Percentiles rank a stretch among this genome's conserved stretches.
phyloP scores from a whole-genome alignment of 2,113 vertebrate genomes.

The Microtus ochrogaster region DNA sequence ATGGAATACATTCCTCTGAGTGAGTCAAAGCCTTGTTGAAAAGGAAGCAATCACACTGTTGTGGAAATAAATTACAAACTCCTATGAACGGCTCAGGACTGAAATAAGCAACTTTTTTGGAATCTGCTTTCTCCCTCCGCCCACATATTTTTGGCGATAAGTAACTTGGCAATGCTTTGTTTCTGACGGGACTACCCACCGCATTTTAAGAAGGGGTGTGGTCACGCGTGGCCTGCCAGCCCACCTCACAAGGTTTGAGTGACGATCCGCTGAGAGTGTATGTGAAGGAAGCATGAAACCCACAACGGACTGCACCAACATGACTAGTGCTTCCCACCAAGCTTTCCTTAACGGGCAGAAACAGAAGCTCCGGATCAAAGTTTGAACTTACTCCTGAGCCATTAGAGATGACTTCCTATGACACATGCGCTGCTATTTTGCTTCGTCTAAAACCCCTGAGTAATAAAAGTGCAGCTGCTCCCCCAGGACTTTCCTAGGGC shows the following conservation, averaged over 20 bases:
- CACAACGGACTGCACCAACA: not conserved
- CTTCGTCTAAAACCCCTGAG: slow-evolving; percentile 58
- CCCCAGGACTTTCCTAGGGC: not conserved
- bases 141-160: slow-evolving; percentile 68
- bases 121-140: slow-evolving; percentile 65
- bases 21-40: slow-evolving; percentile 87
- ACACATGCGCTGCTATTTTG: slow-evolving; percentile 72
- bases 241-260: not conserved
- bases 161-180: slow-evolving; percentile 19
- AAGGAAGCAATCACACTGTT: slow-evolving; percentile 86
- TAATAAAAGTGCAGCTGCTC: slow-evolving; percentile 54
- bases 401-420: slow-evolving; percentile 71
- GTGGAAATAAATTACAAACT: slow-evolving; percentile 83
- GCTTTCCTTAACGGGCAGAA: slow-evolving; percentile 52
- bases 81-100: slow-evolving; percentile 72
- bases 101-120: slow-evolving; percentile 79
- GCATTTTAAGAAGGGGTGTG: slow-evolving; percentile 26
- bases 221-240: not conserved
- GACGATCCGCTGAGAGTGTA: not conserved
- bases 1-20: slow-evolving; percentile 90
- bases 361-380: slow-evolving; percentile 60
- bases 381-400: slow-evolving; percentile 64
- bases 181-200: not conserved
- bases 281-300: not conserved
- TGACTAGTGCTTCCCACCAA: not conserved